Evolutionary conservation across 30 jellyfish, hydroid and myxozoan genomes (phyloP).

Genomic region (Haliclystus octoradiatus): DNA sequence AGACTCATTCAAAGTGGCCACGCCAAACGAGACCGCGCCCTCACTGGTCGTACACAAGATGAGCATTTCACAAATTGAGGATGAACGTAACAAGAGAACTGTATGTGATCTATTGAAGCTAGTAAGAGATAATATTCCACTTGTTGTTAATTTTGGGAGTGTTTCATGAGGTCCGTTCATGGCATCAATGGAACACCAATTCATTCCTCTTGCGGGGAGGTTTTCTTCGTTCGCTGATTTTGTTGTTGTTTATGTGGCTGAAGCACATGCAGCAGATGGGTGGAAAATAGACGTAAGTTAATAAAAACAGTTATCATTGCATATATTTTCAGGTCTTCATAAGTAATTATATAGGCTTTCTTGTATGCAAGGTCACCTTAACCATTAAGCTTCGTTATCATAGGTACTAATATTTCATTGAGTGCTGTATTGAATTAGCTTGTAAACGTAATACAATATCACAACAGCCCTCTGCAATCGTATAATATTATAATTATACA

Average conservation of each 20-base stretch:
- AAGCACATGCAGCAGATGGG: constrained; percentile 74
- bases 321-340: no score
- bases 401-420: no score
- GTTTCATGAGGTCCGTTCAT: constrained; percentile 88
- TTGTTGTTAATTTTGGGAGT: constrained; percentile 81
- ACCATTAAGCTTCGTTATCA: no score
- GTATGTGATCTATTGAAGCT: no score
- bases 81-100: no score
- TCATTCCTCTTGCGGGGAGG: constrained; percentile 32
- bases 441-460: no score
- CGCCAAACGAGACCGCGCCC: constrained; percentile 17
- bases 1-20: constrained; percentile 18
- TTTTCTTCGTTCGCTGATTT: constrained; percentile 60
- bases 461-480: no score
- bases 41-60: neutral
- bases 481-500: no score
- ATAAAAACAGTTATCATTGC: no score
- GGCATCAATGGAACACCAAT: constrained; percentile 45
- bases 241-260: constrained; percentile 65
- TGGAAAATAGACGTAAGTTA: constrained; percentile 72
- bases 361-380: no score
- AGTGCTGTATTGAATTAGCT: no score
- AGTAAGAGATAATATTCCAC: constrained; percentile 41
- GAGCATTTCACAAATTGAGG: neutral
- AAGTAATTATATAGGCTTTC: no score